Conservation (phyloP, 1,140 invertebrate genomes). For the Drosophila setifemur region DNA sequence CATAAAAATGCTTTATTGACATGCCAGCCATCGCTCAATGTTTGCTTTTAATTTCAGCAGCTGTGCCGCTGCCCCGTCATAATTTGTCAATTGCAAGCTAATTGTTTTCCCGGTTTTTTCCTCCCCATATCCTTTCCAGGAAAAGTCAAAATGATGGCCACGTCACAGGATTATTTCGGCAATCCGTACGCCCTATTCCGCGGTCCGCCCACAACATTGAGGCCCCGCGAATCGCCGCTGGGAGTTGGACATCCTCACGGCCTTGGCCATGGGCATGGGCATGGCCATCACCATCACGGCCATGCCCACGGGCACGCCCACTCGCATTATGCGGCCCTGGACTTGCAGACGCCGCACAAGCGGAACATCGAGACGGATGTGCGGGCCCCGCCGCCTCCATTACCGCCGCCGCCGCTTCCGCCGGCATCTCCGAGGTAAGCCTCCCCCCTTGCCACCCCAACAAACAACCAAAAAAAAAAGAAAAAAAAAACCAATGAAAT, state of each 20-base stretch:
- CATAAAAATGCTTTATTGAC: slow-evolving; percentile 61
- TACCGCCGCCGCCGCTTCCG: slow-evolving; percentile 72
- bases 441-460: slow-evolving; percentile 5
- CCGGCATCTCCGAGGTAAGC: slow-evolving; percentile 79
- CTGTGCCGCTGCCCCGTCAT: slow-evolving; percentile 25
- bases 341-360: slow-evolving; percentile 78
- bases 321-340: slow-evolving; percentile 59
- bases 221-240: slow-evolving; percentile 71
- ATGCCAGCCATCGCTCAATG: slow-evolving; percentile 51
- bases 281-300: slow-evolving; percentile 43
- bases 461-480: background rate
- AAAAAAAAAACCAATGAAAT: background rate
- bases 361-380: slow-evolving; percentile 66
- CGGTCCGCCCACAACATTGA: slow-evolving; percentile 71
- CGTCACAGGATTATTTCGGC: slow-evolving; percentile 80
- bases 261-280: slow-evolving; percentile 39
- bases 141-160: slow-evolving; percentile 70
- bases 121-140: slow-evolving; percentile 22
- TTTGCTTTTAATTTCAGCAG: slow-evolving; percentile 54
- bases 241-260: slow-evolving; percentile 55
- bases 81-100: slow-evolving; percentile 51
- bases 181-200: slow-evolving; percentile 80
- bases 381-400: slow-evolving; percentile 67
- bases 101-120: slow-evolving; percentile 27
- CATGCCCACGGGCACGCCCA: slow-evolving; percentile 47